Conservation (phyloP, 2,888 invertebrate genomes). For the Lymantria monacha region DNA sequence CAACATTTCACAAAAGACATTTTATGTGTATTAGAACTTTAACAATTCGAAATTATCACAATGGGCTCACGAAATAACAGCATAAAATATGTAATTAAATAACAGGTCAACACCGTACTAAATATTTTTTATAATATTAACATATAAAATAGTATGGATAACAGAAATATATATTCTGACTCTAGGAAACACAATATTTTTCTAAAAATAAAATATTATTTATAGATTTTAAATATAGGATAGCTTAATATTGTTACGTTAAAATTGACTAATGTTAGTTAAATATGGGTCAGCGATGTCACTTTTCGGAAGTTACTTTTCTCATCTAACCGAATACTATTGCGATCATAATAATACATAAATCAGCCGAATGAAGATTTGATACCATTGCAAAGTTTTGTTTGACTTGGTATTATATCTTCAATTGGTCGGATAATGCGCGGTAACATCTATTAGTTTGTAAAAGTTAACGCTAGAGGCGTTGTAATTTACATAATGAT, state of each 20-base stretch:
- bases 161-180: conserved; percentile 22
- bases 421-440: conserved; percentile 51
- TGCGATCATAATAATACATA: conserved; percentile 42
- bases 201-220: conserved; percentile 22
- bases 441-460: conserved; percentile 21
- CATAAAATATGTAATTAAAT: conserved; percentile 2
- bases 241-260: conserved; percentile 19
- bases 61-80: conserved; percentile 8
- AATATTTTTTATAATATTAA: conserved; percentile 17
- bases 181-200: conserved; percentile 28
- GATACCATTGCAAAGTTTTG: background rate
- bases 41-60: conserved; percentile 19
- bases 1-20: conserved; percentile 91
- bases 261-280: conserved; percentile 33
- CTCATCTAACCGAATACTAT: conserved; percentile 51
- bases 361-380: conserved; percentile 30
- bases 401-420: conserved; percentile 10
- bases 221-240: conserved; percentile 14
- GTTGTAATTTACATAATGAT: conserved; percentile 1
- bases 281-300: conserved; percentile 56
- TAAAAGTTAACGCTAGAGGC: conserved; percentile 15
- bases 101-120: conserved; percentile 21
- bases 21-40: conserved; percentile 19
- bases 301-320: conserved; percentile 52
- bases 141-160: conserved; percentile 4